These are phyloP conservation scores for Blomia tropicalis DNA, from an alignment of 2,888 invertebrate species.

Conservation along the genomic window DNA sequence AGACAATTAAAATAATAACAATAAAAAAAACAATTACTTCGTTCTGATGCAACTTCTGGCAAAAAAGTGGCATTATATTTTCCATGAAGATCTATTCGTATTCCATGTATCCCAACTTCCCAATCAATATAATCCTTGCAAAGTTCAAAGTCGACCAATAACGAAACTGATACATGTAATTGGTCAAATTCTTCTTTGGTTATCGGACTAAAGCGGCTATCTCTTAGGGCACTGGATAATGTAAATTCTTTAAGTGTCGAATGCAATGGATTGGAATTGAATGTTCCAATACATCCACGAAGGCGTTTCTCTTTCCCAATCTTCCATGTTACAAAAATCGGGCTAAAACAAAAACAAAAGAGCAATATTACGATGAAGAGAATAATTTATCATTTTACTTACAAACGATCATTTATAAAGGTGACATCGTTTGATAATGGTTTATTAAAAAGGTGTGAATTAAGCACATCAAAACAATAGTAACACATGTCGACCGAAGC, in stretches of 20 bases:
- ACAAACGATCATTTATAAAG: constrained; percentile 53
- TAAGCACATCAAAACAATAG: constrained; percentile 96
- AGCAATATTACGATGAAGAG: constrained; percentile 14
- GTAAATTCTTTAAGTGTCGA: constrained; percentile 88
- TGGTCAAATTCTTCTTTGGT: constrained; percentile 79
- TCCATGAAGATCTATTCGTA: constrained; percentile 87
- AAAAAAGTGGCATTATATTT: constrained; percentile 94
- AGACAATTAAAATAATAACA: background rate
- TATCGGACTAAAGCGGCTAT: constrained; percentile 89
- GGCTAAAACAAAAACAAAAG: constrained; percentile 44
- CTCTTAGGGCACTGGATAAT: constrained; percentile 78
- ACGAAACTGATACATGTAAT: constrained; percentile 84
- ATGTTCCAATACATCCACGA: constrained; percentile 96
- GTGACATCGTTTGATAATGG: constrained; percentile 77
- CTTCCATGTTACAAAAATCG: constrained; percentile 98
- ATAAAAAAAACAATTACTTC: constrained; percentile 63
- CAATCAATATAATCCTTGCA: constrained; percentile 88
- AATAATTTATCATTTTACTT: constrained; percentile 69
- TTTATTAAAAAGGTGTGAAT: constrained; percentile 77
- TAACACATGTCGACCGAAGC: constrained; percentile 91
- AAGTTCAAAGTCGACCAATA: constrained; percentile 88
- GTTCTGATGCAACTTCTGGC: constrained; percentile 93
- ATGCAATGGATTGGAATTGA: constrained; percentile 88
- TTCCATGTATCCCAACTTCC: constrained; percentile 86
- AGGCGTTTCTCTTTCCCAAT: constrained; percentile 85